phyloP scores from a whole-genome alignment of 2,888 invertebrate genomes.

The Ectemnius lituratus region DNA sequence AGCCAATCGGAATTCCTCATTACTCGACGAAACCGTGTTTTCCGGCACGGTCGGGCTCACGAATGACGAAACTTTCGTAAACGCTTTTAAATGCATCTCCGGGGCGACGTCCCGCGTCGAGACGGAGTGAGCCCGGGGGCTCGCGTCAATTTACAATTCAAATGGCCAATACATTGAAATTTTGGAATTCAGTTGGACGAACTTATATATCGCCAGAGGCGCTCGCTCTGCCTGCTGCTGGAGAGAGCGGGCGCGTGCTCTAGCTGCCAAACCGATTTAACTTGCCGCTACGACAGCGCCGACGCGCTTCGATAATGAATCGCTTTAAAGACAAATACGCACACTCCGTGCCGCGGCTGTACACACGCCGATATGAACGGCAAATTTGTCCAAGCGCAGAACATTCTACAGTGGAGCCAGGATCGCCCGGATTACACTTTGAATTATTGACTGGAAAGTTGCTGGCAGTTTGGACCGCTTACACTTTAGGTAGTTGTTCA shows the following conservation, averaged over 20 bases:
- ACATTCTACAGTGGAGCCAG: slow-evolving; percentile 1
- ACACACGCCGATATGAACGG: too few species aligned
- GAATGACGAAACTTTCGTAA: slow-evolving; percentile 52
- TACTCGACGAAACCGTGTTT: not conserved
- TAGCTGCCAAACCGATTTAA: slow-evolving; percentile 8
- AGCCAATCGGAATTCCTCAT: not conserved
- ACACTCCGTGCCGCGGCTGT: too few species aligned
- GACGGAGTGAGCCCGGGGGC: not conserved
- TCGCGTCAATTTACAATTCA: slow-evolving; percentile 69
- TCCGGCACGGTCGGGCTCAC: slow-evolving; percentile 15
- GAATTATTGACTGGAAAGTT: too few species aligned
- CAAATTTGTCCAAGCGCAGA: not conserved
- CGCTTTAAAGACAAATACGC: slow-evolving; percentile 4
- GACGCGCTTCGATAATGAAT: slow-evolving; percentile 1
- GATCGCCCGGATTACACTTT: too few species aligned
- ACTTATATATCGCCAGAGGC: slow-evolving; percentile 53
- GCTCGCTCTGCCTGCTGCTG: not conserved
- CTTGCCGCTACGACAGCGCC: not conserved
- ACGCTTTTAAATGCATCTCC: slow-evolving; percentile 61
- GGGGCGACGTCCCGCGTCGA: slow-evolving; percentile 30
- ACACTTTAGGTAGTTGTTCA: not conserved
- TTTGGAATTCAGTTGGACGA: slow-evolving; percentile 66
- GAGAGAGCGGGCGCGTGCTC: slow-evolving; percentile 8
- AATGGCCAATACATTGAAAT: slow-evolving; percentile 69
- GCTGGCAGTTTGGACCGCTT: too few species aligned